phyloP scores from a whole-genome alignment of 2,797 vertebrate species.

The Orientallactaga sibirica region DNA sequence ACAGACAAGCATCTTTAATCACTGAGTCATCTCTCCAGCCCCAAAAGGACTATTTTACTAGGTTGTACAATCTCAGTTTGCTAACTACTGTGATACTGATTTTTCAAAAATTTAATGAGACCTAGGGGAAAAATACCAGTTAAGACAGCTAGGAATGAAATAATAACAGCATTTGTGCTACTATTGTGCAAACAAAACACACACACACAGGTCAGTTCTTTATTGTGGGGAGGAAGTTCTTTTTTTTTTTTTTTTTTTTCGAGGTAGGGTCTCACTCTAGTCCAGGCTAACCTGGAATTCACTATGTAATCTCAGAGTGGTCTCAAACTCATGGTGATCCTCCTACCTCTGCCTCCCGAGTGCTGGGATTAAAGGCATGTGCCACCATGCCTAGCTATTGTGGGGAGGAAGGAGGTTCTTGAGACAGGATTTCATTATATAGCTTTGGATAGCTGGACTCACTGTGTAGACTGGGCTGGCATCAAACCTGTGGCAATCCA shows the following conservation, averaged over 20 bases:
- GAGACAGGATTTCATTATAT: not conserved
- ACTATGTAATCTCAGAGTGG: no score
- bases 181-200: not conserved
- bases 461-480: not conserved
- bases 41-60: slow-evolving; percentile 12
- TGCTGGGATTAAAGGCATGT: no score
- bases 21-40: no score
- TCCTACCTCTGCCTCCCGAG: no score
- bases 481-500: not conserved
- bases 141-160: slow-evolving; percentile 49
- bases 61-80: slow-evolving; percentile 47
- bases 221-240: not conserved
- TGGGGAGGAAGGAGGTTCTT: not conserved
- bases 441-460: not conserved
- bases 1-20: no score
- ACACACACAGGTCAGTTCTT: no score
- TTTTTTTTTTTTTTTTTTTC: no score
- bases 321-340: no score
- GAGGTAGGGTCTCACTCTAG: no score
- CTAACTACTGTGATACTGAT: slow-evolving; percentile 42
- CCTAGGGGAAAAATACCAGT: not conserved
- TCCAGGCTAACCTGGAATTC: no score
- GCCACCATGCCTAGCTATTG: no score
- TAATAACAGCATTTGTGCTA: not conserved
- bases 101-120: slow-evolving; percentile 57